Conservation (phyloP, 1,140 invertebrate genomes). For the Triops cancriformis region DNA sequence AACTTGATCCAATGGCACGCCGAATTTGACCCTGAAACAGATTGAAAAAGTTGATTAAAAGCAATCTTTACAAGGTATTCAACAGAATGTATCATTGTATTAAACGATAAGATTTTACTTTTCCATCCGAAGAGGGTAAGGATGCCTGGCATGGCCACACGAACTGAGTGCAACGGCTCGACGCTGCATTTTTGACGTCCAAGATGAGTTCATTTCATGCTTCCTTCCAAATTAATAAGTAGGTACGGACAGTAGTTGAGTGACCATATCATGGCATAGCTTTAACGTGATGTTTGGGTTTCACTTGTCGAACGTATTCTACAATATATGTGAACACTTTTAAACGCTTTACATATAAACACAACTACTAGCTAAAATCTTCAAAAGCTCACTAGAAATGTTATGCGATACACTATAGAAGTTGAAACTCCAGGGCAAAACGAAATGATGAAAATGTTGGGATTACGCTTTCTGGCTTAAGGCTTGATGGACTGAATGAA, state of each 20-base stretch:
- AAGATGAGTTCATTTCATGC: conserved; percentile 16
- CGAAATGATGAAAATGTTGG: background rate
- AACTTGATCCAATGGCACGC: conserved; percentile 75
- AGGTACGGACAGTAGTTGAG: background rate
- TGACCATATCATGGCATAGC: background rate
- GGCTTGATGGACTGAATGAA: background rate
- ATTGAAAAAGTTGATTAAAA: background rate
- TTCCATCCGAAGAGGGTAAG: conserved; percentile 71
- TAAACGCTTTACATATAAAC: background rate
- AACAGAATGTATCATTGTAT: background rate
- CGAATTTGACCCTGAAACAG: conserved; percentile 72
- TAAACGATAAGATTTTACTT: conserved; percentile 47
- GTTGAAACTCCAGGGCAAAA: background rate
- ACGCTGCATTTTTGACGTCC: conserved; percentile 52
- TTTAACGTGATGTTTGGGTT: background rate
- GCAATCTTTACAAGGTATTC: background rate
- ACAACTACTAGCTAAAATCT: too few relatives aligned
- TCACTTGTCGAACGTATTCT: background rate
- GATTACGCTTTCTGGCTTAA: background rate
- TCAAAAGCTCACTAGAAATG: too few relatives aligned
- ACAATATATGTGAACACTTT: background rate
- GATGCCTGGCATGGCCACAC: conserved; percentile 56
- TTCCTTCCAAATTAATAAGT: background rate
- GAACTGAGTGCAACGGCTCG: conserved; percentile 81
- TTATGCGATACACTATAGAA: too few relatives aligned